Conservation (phyloP, 2,888 invertebrate genomes). For the Panzeria rudis region DNA sequence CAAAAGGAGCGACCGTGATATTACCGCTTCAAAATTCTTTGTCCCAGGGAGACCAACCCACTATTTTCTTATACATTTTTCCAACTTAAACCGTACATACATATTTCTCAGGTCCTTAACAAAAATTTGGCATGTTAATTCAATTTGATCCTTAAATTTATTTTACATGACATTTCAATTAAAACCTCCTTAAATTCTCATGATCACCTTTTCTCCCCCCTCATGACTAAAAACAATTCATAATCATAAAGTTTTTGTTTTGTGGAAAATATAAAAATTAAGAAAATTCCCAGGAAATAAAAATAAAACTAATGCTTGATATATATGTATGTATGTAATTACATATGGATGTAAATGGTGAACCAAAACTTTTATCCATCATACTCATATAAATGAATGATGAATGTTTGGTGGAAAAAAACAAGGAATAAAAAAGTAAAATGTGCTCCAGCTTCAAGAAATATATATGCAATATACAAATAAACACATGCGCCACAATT, state of each 20-base stretch:
- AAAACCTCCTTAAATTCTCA: constrained; percentile 69
- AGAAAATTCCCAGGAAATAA: constrained; percentile 58
- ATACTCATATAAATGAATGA: constrained; percentile 44
- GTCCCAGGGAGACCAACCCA: no score
- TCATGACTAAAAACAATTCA: constrained; percentile 26
- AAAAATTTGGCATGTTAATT: constrained; percentile 37
- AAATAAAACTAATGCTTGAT: constrained; percentile 44
- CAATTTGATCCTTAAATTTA: constrained; percentile 39
- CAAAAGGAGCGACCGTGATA: no score
- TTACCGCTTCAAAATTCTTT: no score
- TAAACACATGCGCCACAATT: constrained; percentile 70
- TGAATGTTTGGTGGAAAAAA: constrained; percentile 43
- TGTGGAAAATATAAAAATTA: constrained; percentile 2
- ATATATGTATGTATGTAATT: no score
- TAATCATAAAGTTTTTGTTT: constrained; percentile 34
- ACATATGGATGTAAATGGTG: constrained; percentile 10
- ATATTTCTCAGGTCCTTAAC: constrained; percentile 6
- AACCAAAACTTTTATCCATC: constrained; percentile 51
- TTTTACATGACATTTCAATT: constrained; percentile 65
- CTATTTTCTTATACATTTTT: no score
- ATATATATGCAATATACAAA: constrained; percentile 51
- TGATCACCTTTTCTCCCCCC: constrained; percentile 68
- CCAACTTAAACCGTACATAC: no score
- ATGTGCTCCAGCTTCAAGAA: constrained; percentile 4
- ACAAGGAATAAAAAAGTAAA: constrained; percentile 1